These are phyloP conservation scores for Dascyllus trimaculatus DNA, from an alignment of 2,113 vertebrate species.

Conservation along the genomic window DNA sequence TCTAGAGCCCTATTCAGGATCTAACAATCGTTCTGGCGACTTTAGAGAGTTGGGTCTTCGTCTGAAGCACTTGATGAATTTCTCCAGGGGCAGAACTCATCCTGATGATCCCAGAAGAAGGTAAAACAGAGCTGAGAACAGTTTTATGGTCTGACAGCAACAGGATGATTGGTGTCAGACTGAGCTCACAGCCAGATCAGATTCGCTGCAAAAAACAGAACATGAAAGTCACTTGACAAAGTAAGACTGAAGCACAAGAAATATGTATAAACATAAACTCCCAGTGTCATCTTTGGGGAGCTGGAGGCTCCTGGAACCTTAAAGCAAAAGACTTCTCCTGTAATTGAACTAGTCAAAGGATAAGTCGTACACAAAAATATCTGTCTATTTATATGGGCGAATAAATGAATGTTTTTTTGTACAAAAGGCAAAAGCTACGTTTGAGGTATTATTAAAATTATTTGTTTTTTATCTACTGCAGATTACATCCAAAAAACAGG, in stretches of 20 bases:
- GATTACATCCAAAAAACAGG: neutral
- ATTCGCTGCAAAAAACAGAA: slow-evolving; percentile 8
- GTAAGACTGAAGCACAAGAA: slow-evolving; percentile 10
- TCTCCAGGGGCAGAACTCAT: neutral
- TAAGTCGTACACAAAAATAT: neutral
- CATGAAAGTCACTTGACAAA: slow-evolving; percentile 8
- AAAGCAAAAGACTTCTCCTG: neutral
- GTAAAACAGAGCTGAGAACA: neutral
- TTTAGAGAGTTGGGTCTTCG: neutral
- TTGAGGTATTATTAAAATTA: neutral
- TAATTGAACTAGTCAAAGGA: neutral
- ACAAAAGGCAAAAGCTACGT: neutral
- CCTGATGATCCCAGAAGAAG: neutral
- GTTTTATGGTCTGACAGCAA: slow-evolving; percentile 3
- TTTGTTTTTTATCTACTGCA: neutral
- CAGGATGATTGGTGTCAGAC: slow-evolving; percentile 6
- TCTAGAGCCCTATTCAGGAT: neutral
- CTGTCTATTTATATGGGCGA: neutral
- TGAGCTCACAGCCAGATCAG: slow-evolving; percentile 9
- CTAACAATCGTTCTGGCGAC: too few relatives aligned
- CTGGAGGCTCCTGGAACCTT: neutral
- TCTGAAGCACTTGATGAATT: slow-evolving; percentile 3
- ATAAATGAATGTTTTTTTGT: neutral
- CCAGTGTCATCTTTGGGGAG: neutral
- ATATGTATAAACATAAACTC: neutral